Evolutionary conservation across 2,888 invertebrate species (phyloP), one percentile per base, ranked within the genome.

Genomic region (Galerucella calmariensis): DNA sequence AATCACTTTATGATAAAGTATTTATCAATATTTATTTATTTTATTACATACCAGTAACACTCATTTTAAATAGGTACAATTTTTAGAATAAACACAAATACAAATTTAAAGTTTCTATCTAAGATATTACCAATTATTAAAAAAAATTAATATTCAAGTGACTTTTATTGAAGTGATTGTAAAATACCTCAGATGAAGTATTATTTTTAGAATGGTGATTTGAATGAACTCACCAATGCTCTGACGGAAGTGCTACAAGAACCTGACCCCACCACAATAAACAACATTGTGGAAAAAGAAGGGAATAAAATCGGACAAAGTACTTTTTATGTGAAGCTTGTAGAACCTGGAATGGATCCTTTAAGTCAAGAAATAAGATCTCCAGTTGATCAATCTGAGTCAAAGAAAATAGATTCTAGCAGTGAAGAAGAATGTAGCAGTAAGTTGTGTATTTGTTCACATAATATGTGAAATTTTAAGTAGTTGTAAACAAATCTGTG

Each of bases 371-470:
- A 85, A 20, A 81, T 82, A 24, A 80, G 85, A 27, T 84, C 88
- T 11, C 88, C 89, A 11, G 84, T 84, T 20, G 95, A 95, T 86
- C 95, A 94, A 83, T 93, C 94, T 80, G 95, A 94, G 84, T 90
- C 91, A 77, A 94, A 94, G 93, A 95, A 95, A 85, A 93, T 94
- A 1, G 92, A 91, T 78, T 93, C 93, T 82, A 94, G 93, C 77
- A 92, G 92, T 70, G 94, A 94, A 83, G 94, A 94, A 89, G 92
- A 83, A 71, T 83, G 80, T 75, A 84, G 83, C 81, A 74, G 73
- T 79, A 75, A 81, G 82, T 81, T 74, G 68, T 73, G 59, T 11
- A 12, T 48, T 48, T 14, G 14, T 12, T 46, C 46, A 12, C 12
- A 46, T 46, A n/a, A 10, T 12, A 11, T 35, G 35, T 35, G 12